These are phyloP conservation scores for Reinhardtius hippoglossoides DNA, from an alignment of 2,113 vertebrate genomes.

Conservation along the genomic window DNA sequence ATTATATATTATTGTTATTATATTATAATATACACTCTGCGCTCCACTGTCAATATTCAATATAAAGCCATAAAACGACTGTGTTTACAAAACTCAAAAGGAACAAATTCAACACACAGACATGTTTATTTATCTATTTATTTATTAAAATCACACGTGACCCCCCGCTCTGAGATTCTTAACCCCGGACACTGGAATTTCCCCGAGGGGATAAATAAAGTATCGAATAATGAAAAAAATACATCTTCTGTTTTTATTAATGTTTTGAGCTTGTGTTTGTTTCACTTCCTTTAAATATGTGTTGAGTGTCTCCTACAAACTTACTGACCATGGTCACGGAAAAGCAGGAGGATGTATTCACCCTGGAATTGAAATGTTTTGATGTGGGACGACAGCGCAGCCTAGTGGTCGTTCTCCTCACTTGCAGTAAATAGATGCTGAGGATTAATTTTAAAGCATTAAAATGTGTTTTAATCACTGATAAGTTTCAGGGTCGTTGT, in stretches of 20 bases:
- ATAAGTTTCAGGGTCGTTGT: neutral
- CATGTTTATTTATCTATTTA: too few relatives aligned
- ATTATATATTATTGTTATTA: too few relatives aligned
- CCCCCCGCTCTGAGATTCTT: too few relatives aligned
- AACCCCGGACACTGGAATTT: too few relatives aligned
- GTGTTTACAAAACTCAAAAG: too few relatives aligned
- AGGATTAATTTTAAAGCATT: neutral
- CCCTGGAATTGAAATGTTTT: neutral
- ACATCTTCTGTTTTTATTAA: neutral
- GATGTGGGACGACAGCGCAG: conserved; percentile 21
- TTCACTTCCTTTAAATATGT: neutral
- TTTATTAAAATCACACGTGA: too few relatives aligned
- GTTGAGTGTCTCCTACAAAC: neutral
- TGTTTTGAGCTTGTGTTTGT: neutral
- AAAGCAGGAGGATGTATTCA: neutral
- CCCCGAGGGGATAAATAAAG: too few relatives aligned
- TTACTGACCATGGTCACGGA: neutral
- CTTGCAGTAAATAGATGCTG: neutral
- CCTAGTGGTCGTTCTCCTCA: conserved; percentile 27
- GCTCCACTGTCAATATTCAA: too few relatives aligned
- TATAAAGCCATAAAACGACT: too few relatives aligned
- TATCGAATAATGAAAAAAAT: neutral
- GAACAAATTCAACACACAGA: too few relatives aligned
- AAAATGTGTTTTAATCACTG: neutral
- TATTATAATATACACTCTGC: too few relatives aligned